Conservation (phyloP, 2,888 invertebrate species). For the Calameuta pallipes region DNA sequence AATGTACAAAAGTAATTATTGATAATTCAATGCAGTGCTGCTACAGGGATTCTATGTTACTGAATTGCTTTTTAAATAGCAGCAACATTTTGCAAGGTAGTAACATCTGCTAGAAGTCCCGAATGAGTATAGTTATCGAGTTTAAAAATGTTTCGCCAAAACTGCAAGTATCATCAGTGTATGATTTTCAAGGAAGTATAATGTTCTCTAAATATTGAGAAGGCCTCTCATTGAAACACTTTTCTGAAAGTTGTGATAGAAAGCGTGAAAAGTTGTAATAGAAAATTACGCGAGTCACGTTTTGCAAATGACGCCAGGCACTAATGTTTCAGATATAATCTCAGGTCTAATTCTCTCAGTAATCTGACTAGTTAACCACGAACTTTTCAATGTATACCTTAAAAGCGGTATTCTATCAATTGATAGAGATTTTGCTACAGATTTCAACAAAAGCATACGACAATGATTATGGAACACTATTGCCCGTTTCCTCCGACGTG, state of each 20-base stretch:
- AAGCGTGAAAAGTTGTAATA: background rate
- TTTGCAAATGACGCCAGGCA: background rate
- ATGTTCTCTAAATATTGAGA: background rate
- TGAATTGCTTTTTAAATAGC: background rate
- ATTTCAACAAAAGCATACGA: background rate
- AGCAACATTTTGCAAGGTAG: background rate
- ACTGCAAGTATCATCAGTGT: background rate
- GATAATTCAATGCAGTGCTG: background rate
- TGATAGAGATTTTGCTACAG: background rate
- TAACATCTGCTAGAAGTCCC: background rate
- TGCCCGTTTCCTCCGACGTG: too few relatives aligned
- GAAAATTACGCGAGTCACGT: background rate
- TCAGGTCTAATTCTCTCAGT: background rate
- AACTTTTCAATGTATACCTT: background rate
- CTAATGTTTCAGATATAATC: background rate
- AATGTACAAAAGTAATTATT: background rate
- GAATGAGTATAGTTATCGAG: background rate
- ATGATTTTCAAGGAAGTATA: background rate
- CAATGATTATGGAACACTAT: background rate
- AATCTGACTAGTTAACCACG: background rate
- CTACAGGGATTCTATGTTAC: background rate
- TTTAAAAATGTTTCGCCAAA: background rate
- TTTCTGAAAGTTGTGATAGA: background rate
- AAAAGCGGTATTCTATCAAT: background rate
- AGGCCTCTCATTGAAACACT: background rate